Evolutionary conservation across 2,113 vertebrate species (phyloP).

Genomic region (Brachyhypopomus occidentalis): DNA sequence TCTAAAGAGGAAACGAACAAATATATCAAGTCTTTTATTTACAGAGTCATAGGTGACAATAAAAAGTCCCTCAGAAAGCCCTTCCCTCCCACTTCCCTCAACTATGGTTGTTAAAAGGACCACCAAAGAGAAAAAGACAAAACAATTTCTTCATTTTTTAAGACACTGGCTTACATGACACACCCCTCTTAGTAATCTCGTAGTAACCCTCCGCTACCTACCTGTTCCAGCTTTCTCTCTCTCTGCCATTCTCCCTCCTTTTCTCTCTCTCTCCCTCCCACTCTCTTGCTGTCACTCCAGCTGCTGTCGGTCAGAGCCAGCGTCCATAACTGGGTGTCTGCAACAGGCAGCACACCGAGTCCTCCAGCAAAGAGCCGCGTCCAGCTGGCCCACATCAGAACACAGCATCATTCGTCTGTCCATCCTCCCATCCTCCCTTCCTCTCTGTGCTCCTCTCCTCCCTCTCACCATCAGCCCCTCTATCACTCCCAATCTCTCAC

Average conservation of each 20-base stretch:
- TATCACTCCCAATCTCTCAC: background rate
- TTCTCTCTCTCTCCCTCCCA: background rate
- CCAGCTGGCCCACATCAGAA: constrained; percentile 80
- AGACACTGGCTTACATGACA: no score
- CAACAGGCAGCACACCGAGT: constrained; percentile 79
- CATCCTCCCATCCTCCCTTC: constrained; percentile 52
- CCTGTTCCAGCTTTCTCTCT: background rate
- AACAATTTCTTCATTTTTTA: no score
- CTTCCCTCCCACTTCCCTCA: no score
- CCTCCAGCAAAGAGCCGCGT: constrained; percentile 73
- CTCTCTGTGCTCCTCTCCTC: constrained; percentile 9
- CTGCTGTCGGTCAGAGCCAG: constrained; percentile 82
- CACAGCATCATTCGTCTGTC: constrained; percentile 66
- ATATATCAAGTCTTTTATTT: background rate
- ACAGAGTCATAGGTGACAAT: background rate
- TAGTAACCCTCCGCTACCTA: background rate
- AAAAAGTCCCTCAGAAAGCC: background rate
- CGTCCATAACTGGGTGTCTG: constrained; percentile 80
- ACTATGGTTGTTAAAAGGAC: no score
- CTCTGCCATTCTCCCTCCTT: background rate
- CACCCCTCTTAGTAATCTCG: no score
- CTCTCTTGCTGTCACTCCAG: constrained; percentile 67
- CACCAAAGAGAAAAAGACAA: no score
- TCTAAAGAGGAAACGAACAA: background rate
- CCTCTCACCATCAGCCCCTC: background rate